Evolutionary conservation across 2,888 invertebrate genomes (phyloP), one percentile per base, ranked within the genome.

Genomic region (Dryomyza anilis): DNA sequence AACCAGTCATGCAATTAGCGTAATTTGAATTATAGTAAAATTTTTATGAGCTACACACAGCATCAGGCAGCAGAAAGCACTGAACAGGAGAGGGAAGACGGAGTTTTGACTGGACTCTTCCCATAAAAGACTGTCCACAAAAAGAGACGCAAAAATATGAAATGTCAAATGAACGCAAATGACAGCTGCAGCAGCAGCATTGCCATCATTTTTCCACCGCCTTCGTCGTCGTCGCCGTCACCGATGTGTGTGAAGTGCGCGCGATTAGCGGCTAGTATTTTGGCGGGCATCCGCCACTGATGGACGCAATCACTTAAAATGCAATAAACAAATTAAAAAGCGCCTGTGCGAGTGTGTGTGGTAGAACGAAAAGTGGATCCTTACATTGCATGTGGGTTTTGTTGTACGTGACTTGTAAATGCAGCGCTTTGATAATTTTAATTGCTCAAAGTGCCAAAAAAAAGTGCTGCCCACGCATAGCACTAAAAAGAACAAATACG

Each of bases 1-100:
- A 45, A 36, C 43, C 62, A 16, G 19, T 52, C 53, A 55, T 50
- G 50, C 80, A 79, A 79, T 79, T 79, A 79, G 78, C 76, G 76
- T 79, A 80, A 79, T 79, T 79, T 80, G 75, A 80, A 79, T 79
- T 79, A 77, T 74, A 77, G 76, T 79, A 73, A 79, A 79, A 78
- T 76, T 79, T 79, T 79, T 73, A 79, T 79, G 76, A 80, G 76
- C 66, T 50, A n/a, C 39, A n/a, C n/a, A n/a, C 43, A 43, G 43
- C 43, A n/a, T n/a, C 43, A 43, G 43, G 5, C 43, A 14, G 7
- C 33, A 33, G 33, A 7, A 12, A 33, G 33, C 33, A 7, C 12
- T 43, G n/a, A n/a, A n/a, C n/a, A n/a, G n/a, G n/a, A n/a, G n/a
- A n/a, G n/a, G n/a, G n/a, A n/a, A n/a, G n/a, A n/a, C n/a, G n/a